A percentile compares a stretch with the other conserved stretches of the same genome.
Conservation (phyloP, 2,797 vertebrate species). For the Nannoperca obscura region DNA sequence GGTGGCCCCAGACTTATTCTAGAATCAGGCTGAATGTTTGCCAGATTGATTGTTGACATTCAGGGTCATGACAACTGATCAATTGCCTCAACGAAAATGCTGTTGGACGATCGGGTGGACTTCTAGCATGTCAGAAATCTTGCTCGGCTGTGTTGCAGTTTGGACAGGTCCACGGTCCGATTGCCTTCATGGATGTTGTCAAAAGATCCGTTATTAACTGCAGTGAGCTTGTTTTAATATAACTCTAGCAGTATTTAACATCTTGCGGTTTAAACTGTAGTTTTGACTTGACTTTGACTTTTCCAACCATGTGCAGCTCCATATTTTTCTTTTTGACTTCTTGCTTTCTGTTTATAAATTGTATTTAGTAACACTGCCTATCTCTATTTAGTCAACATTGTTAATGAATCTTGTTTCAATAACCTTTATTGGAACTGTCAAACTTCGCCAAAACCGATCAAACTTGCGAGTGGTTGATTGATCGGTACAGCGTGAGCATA, state of each 20-base stretch:
- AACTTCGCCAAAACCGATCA: no score
- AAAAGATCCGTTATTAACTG: background rate
- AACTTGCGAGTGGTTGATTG: no score
- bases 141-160: background rate
- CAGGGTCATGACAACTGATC: no score
- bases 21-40: background rate
- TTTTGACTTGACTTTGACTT: background rate
- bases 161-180: background rate
- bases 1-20: background rate
- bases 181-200: background rate
- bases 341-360: background rate
- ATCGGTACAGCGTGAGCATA: background rate
- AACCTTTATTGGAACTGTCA: background rate
- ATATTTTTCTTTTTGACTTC: background rate
- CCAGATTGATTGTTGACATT: background rate
- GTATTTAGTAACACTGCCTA: background rate
- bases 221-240: background rate
- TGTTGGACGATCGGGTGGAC: background rate
- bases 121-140: background rate
- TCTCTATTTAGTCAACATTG: background rate
- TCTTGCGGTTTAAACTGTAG: background rate
- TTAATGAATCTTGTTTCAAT: background rate
- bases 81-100: background rate
- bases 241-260: background rate
- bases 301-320: background rate